Base-by-base conservation (phyloP, 2,888 invertebrate species). In the Leptodirus hochenwartii region DNA sequence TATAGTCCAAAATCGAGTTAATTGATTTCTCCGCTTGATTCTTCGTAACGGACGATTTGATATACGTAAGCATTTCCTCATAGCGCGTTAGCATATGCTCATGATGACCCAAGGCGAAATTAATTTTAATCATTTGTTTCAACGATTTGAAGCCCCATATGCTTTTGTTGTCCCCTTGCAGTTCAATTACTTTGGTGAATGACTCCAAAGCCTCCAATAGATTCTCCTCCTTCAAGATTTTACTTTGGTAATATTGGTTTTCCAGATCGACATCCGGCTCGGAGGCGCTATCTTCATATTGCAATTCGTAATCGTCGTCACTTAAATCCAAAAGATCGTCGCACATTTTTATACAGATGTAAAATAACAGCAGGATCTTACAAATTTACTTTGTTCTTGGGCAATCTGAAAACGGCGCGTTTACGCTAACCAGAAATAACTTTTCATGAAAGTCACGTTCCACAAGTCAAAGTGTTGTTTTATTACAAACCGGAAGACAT, bases 121-220 rank as follows among this genome's bases (percentile, higher is more conserved):
- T 90, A 32, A 99, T 95, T 61, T 99, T 98, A 20, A 98, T 93
- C 87, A 99, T 95, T 57, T 99, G 98, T 54, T 99, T 98, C 14
- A 98, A 66, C 0, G 98, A 96, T 54, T 96, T 98, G 54, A 98
- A 98, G 1, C 98, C 98, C 96, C 98, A 98, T 62, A 98, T 95
- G 29, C 96, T 95, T 55, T 95, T 95, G 39, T 88, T 90, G 1
- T 85, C 87, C 10, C 82, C 87, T 58, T 99, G 96, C 35, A 98
- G 59, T 46, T 96, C 95, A 39, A 98, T 59, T n/a, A 98, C 96
- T 56, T 85, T 80, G 49, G 84, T 81, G 56, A 98, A 98, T 43
- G 88, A 90, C 36, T 76, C 68, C 31, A 98, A 59, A 0, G 96
- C 93, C 4, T 72, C 76, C 43, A 73, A 68, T 0, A 91, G 87